Conservation (phyloP, 35 echinoderm and acorn worm species). For the Hemicentrotus pulcherrimus region DNA sequence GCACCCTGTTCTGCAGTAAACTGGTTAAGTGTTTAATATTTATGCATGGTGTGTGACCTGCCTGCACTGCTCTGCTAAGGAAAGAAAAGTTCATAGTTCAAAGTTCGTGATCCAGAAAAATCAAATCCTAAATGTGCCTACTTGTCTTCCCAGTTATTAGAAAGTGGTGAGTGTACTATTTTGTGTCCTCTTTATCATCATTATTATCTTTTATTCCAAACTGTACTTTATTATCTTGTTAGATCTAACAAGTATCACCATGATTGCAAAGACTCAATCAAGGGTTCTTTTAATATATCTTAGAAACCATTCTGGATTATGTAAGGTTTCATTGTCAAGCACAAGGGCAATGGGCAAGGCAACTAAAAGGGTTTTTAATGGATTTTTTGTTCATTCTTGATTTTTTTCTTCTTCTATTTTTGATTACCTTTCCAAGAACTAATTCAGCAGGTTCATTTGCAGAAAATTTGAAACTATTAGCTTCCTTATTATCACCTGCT, state of each 20-base stretch:
- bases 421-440: not conserved
- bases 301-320: too few relatives aligned
- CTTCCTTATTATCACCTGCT: not conserved
- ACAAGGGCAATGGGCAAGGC: too few relatives aligned
- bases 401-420: too few relatives aligned
- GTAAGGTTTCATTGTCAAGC: too few relatives aligned
- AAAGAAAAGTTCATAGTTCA: constrained; percentile 19
- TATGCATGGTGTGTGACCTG: constrained; percentile 9
- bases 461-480: not conserved
- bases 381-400: too few relatives aligned
- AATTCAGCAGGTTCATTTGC: not conserved
- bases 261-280: too few relatives aligned
- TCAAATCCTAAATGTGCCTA: constrained; percentile 1
- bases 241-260: not conserved
- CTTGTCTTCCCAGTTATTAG: not conserved
- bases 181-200: not conserved
- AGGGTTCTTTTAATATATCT: too few relatives aligned
- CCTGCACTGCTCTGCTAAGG: constrained; percentile 7
- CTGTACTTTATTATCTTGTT: not conserved
- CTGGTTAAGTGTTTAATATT: not conserved
- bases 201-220: not conserved
- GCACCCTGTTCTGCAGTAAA: too few relatives aligned
- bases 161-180: constrained; percentile 17
- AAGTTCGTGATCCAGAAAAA: not conserved
- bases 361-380: too few relatives aligned